Conservation (phyloP, 2,113 vertebrate genomes). For the Heterochromis multidens region DNA sequence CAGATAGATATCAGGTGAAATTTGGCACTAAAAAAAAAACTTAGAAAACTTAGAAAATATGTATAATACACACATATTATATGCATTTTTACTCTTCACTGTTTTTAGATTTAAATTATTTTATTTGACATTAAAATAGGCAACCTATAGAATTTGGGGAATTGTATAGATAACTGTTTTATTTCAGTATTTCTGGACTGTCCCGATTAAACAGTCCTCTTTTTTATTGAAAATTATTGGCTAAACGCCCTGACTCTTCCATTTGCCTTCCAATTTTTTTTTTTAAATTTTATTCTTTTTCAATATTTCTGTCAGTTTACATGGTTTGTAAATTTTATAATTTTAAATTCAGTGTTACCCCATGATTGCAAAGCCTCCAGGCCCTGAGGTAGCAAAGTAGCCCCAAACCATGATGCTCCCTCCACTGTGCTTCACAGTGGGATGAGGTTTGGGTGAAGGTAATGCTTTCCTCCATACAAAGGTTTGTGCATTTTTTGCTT, state of each 20-base stretch:
- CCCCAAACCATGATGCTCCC: not conserved
- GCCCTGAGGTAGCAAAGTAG: not conserved
- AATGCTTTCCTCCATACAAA: not conserved
- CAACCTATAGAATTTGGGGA: not conserved
- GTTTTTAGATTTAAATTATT: not conserved
- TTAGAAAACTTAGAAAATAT: too few species aligned
- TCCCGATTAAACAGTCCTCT: fast-evolving
- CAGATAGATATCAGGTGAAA: not conserved
- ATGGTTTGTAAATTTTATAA: too few species aligned
- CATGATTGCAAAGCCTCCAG: not conserved
- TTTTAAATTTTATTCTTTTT: not conserved
- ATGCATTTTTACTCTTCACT: too few species aligned
- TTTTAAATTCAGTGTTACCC: not conserved
- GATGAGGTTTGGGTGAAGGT: not conserved
- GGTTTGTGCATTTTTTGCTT: not conserved
- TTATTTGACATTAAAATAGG: not conserved
- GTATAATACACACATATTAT: too few species aligned
- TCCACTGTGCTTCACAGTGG: not conserved
- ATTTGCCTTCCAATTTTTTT: too few species aligned
- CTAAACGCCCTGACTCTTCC: not conserved
- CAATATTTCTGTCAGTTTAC: not conserved
- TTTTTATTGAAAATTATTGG: not conserved
- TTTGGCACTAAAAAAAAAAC: not conserved
- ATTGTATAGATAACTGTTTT: too few species aligned
- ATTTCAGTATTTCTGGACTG: not conserved